Conservation (phyloP, 92 coral and sea anemone genomes). For the Phenganax marumi region DNA sequence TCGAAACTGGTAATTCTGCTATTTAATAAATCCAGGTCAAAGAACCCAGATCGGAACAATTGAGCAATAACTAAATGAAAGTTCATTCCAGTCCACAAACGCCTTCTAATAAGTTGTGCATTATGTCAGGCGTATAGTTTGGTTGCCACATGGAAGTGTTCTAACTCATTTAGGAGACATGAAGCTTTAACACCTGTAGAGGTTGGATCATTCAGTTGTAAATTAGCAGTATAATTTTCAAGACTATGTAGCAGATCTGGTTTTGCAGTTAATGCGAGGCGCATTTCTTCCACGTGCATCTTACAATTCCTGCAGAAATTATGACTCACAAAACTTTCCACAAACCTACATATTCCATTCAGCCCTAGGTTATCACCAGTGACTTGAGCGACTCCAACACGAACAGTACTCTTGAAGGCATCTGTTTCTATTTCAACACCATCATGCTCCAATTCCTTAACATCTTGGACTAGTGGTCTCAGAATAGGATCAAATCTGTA, state of each 20-base stretch:
- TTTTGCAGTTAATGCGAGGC: not conserved
- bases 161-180: not conserved
- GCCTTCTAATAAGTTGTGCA: constrained; percentile 21
- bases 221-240: not conserved
- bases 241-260: not conserved
- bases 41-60: not conserved
- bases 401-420: not conserved
- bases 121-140: constrained; percentile 21
- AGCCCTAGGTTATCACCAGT: constrained; percentile 5
- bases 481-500: not conserved
- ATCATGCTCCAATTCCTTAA: not conserved
- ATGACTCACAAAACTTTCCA: constrained; percentile 1
- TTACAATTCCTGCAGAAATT: not conserved
- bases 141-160: constrained; percentile 8
- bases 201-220: not conserved
- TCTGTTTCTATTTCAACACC: not conserved
- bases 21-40: constrained; percentile 2
- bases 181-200: constrained; percentile 5
- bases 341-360: not conserved
- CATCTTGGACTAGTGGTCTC: not conserved
- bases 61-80: constrained; percentile 8
- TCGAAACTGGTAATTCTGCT: not conserved
- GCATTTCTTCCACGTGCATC: not conserved
- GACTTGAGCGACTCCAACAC: constrained; percentile 7
- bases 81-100: constrained; percentile 6